Evolutionary conservation across 2,113 vertebrate species (phyloP), one percentile per base, ranked within the genome.

Genomic region (Halichoerus grypus): DNA sequence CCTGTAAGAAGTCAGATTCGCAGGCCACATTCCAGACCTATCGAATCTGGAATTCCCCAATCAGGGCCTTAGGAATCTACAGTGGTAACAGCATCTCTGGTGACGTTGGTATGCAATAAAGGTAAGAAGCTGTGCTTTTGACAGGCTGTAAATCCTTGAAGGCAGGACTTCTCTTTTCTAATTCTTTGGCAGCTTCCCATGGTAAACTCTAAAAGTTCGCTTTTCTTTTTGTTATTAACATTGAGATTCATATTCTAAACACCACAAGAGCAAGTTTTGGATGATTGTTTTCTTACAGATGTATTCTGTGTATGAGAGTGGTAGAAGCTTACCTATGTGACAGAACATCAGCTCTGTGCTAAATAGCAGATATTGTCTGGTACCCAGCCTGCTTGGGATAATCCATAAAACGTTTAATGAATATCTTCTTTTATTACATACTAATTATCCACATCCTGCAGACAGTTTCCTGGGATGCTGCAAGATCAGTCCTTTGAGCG

Each of bases 401-500:
- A 96, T 79, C 59, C 18, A 94, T 26, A 42, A 86, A 91, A 85
- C 28, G 94, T 86, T 96, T 80, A 95, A 69, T 59, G 80, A 93
- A 63, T 69, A 76, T 57, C 36, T 92, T 72, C 71, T 93, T 96
- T 97, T 92, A 95, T 97, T 0, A 12, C 95, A 97, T 91, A 22
- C 7, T 53, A 94, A 67, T 74, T 69, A 19, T 53, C 76, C 14
- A 86, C 81, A 91, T 94, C 69, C 80, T 96, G 39, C 19, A 97
- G 95, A 89, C 55, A 59, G 67, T 89, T 97, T 88, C 71, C 39
- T 83, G 13, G 71, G 83, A 93, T 81, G 88, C 93, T 95, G 80
- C 31, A 92, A 95, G 10, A 31, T 83, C 5, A 4, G 76, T 21
- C 76, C 83, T 97, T 94, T 95, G 97, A 92, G 85, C 86, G 82